These are phyloP conservation scores for Corythaixoides concolor DNA, from an alignment of 2,113 vertebrate species.

Conservation along the genomic window DNA sequence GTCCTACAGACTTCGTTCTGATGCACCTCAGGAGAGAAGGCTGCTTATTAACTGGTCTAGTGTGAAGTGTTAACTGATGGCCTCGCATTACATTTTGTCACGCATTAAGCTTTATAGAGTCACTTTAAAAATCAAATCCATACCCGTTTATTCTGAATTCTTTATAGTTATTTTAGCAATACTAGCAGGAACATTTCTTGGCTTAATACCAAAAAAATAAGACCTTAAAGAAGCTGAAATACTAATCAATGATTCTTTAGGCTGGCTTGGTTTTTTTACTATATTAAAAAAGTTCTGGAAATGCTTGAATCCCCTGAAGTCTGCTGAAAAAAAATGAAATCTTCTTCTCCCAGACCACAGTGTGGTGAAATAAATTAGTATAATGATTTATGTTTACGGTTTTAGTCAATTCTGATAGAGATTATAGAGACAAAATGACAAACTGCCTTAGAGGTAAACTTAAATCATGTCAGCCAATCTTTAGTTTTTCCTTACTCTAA, in stretches of 20 bases:
- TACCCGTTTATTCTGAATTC: slow-evolving; percentile 39
- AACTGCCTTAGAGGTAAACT: slow-evolving; percentile 83
- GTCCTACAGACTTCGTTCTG: neutral
- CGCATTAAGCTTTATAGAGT: slow-evolving; percentile 46
- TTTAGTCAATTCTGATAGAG: slow-evolving; percentile 92
- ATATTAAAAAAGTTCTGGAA: slow-evolving; percentile 70
- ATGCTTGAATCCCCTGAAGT: slow-evolving; percentile 73
- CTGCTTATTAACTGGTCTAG: slow-evolving; percentile 57
- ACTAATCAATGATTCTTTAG: slow-evolving; percentile 70
- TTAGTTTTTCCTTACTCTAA: slow-evolving; percentile 89
- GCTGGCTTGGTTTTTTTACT: neutral
- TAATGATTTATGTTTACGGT: slow-evolving; percentile 90
- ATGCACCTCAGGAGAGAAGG: slow-evolving; percentile 45
- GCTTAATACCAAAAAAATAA: neutral
- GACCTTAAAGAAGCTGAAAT: slow-evolving; percentile 63
- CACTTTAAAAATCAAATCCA: slow-evolving; percentile 52
- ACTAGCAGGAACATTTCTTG: slow-evolving; percentile 28
- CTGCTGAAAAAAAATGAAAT: slow-evolving; percentile 78
- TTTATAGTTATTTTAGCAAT: slow-evolving; percentile 44
- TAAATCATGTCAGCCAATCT: slow-evolving; percentile 90
- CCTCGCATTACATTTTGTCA: slow-evolving; percentile 24
- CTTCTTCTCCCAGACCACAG: slow-evolving; percentile 73
- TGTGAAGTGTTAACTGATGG: slow-evolving; percentile 48
- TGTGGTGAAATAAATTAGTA: slow-evolving; percentile 87
- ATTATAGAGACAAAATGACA: slow-evolving; percentile 90